Evolutionary conservation across 2,113 vertebrate species (phyloP), one percentile per base, ranked within the genome.

Genomic region (Thymallus thymallus): DNA sequence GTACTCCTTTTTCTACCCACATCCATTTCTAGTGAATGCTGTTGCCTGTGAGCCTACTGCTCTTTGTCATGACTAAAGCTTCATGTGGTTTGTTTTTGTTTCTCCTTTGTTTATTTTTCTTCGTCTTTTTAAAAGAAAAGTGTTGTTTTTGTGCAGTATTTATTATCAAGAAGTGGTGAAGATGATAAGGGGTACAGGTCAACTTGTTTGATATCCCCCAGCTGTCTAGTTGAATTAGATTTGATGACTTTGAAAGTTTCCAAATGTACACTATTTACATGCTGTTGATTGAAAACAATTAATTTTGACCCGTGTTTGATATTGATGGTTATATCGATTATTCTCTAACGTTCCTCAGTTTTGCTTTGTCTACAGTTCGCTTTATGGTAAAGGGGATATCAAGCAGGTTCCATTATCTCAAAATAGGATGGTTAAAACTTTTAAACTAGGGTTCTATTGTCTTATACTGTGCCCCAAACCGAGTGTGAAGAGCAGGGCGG

Each of bases 1-100:
- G 97, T 98, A 98, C 96, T 98, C 96, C 98, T 99, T 98, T 99
- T 96, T 98, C 94, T 98, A 98, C 97, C 96, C 96, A 97, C 96
- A 96, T 98, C 96, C 95, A 96, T 91, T 87, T 92, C 48, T 94
- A 95, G 96, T 98, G 95, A 98, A 98, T 98, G 95, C 96, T 97
- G 92, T 98, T 98, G 94, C 96, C 96, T 98, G 96, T 98, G 93
- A 95, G 95, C 83, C 71, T 88, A 83, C 78, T 89, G 85, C 80
- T 85, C 88, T 94, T 35, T 35, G 20, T 30, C 3, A 9, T 30
- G 30, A 84, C 73, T 81, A 85, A 69, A 96, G 89, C 92, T 90
- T 94, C 91, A 91, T 91, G 84, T 91, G 75, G 83, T 69, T 69
- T 76, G 77, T 82, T 46, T 85, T 92, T 91, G 84, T 92, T 79